Base-by-base conservation (phyloP, 2,888 invertebrate genomes). In the Cephalotes varians region DNA sequence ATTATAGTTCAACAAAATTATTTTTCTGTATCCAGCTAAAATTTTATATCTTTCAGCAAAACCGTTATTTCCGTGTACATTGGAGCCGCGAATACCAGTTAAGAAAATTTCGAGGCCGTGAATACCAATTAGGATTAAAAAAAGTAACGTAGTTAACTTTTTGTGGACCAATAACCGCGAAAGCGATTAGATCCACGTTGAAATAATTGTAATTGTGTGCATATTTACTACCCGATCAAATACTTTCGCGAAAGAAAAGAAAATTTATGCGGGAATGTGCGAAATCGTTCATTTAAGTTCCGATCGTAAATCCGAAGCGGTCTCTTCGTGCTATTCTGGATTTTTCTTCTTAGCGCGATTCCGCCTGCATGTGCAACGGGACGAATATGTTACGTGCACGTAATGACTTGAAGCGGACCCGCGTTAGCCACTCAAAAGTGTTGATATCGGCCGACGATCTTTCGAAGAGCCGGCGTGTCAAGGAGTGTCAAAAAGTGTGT, bases 401-500 rank as follows among this genome's bases (percentile, higher is more conserved):
- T 91, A 91, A 91, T 87, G 85, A 83, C 82, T 85, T 67, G 69
- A 74, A 49, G 37, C 60, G 60, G 62, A 37, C 40, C 71, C 69
- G 60, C 85, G 81, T 76, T 58, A 67, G 62, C 54, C 79, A 64
- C 34, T 81, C 58, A 74, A 85, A 84, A 86, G 88, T 85, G 90
- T 83, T 80, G 87, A 84, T 90, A 90, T 90, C 90, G 82, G 81
- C 67, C 64, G 81, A 69, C 79, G 83, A 90, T 90, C 90, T 88
- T 79, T 83, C 74, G 84, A 86, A 86, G 83, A 87, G 87, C 84
- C 62, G 65, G 54, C 67, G 83, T 76, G 86, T 87, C 90, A 82
- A 86, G 85, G 77, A 83, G 82, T 73, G 85, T 80, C 86, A 83
- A 88, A 88, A 90, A 90, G 76, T 86, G 85, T 90, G 90, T 88